A percentile compares a stretch with the other conserved stretches of the same genome.
Evolutionary conservation across 2,888 invertebrate genomes (phyloP).

Genomic region (Seira sanloemensis): DNA sequence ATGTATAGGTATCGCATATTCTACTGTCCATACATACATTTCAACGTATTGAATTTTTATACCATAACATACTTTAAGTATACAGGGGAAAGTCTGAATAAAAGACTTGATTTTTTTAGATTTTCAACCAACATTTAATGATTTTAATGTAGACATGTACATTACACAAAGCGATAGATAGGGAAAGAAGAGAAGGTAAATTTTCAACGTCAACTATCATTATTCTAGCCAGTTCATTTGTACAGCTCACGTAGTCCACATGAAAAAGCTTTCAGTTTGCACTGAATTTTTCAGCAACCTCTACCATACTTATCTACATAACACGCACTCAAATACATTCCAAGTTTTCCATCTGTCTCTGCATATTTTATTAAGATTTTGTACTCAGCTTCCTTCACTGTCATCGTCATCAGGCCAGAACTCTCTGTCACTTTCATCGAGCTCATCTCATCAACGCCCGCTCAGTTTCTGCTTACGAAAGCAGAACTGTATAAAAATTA

Average conservation of each 20-base stretch:
- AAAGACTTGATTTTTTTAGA: not conserved
- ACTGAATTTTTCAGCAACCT: not conserved
- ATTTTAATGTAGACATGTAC: not conserved
- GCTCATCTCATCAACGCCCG: conserved; percentile 5
- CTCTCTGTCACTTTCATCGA: not conserved
- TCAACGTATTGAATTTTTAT: no score
- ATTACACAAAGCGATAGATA: no score
- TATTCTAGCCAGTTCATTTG: not conserved
- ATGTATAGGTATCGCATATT: no score
- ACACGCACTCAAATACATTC: no score
- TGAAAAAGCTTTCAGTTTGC: conserved; percentile 2
- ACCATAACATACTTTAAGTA: no score
- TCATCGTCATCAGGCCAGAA: not conserved
- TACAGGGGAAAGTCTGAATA: no score
- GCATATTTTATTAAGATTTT: conserved; percentile 14
- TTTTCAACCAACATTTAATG: conserved; percentile 5
- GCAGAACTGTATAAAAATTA: not conserved
- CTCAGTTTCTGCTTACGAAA: not conserved
- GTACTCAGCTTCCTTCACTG: not conserved
- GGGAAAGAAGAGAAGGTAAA: not conserved
- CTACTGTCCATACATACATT: no score
- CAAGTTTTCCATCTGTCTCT: no score
- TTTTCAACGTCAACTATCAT: not conserved
- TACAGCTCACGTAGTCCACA: not conserved
- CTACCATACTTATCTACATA: not conserved